Evolutionary conservation across 2,797 vertebrate genomes (phyloP), one percentile per base, ranked within the genome.

Genomic region (Sebastes hubbsi): DNA sequence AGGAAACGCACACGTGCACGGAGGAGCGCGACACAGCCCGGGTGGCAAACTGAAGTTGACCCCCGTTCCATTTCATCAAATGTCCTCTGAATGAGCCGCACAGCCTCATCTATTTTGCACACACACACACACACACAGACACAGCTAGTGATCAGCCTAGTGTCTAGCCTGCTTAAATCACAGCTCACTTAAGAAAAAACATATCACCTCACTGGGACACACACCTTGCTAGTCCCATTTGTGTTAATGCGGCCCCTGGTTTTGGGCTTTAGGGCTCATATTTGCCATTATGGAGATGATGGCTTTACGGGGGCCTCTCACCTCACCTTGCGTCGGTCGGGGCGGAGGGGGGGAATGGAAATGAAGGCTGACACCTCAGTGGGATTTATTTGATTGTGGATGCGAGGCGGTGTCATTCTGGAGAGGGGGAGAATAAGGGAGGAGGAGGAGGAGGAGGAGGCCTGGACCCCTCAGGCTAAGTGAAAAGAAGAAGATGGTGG

Each of bases 331-430:
- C 78, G 25, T 79, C 73, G 89, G 92, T 92, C 77, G 83, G 88
- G 73, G 86, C 78, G 78, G 75, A 24, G 8, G 8, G 79, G 79
- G 79, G 66, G 73, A 84, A 80, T 87, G 77, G 70, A 93, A 95
- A 95, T 95, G 93, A 95, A 94, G 88, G 92, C 90, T 95, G 95
- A 95, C 95, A 95, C 93, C 84, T 88, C 49, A 1, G 80, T 38
- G 87, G 90, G 92, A 95, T 95, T 95, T 95, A 95, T 96, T 95
- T 95, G 95, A 95, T 96, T 96, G 93, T 80, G 84, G 90, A 94
- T 95, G 91, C 85, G 82, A 93, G 89, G 85, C 83, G 54, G 90
- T 95, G 95, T 95, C 93, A 92, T 93, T 92, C 87, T 92, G 87
- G 72, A 80, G 89, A 82, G 76, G 76, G 83, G 75, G 79, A 11